Evolutionary conservation across 92 coral and sea anemone genomes (phyloP).

Genomic region (Paramuricea clavata): DNA sequence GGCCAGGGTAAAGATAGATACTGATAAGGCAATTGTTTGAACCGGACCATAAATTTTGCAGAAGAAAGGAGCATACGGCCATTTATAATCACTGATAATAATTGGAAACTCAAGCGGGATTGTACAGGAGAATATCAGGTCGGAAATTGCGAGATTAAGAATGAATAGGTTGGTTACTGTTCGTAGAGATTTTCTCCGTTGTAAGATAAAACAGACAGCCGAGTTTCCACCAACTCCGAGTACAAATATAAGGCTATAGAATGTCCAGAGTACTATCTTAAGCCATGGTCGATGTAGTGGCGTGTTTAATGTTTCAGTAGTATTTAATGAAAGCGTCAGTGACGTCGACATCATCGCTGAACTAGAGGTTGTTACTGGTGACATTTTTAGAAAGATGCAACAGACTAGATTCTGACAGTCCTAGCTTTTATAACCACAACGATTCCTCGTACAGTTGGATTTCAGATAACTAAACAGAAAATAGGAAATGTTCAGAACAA

Average conservation of each 20-base stretch:
- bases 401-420: neutral
- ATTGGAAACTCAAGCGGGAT: constrained; percentile 98
- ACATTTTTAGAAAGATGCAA: neutral
- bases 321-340: neutral
- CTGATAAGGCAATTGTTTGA: constrained; percentile 87
- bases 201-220: constrained; percentile 79
- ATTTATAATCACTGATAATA: constrained; percentile 82
- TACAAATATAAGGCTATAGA: constrained; percentile 80
- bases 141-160: constrained; percentile 94
- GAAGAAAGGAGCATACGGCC: constrained; percentile 98
- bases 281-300: constrained; percentile 36
- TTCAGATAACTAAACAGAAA: neutral
- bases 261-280: constrained; percentile 29
- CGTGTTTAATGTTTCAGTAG: neutral
- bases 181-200: constrained; percentile 82
- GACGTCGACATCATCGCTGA: neutral
- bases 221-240: constrained; percentile 89
- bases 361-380: neutral
- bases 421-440: neutral
- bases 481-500: neutral
- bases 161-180: constrained; percentile 95
- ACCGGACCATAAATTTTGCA: constrained; percentile 90
- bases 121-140: constrained; percentile 84
- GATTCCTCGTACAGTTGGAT: neutral
- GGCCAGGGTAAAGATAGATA: constrained; percentile 90